Conservation (phyloP, 1,140 invertebrate species). For the Hyles vespertilio region DNA sequence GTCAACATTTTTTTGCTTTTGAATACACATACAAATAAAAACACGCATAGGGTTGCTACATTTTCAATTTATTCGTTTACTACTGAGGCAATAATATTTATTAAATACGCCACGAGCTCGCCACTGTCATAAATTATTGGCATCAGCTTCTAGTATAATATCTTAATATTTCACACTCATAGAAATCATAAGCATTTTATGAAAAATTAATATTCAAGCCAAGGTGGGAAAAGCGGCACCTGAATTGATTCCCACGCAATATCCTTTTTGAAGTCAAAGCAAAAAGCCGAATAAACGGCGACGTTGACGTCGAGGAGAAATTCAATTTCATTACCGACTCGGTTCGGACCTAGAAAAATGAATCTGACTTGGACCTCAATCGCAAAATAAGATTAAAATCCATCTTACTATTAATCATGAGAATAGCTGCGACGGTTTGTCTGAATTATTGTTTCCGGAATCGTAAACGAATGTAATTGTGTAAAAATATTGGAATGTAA, state of each 20-base stretch:
- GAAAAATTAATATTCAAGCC: slow-evolving; percentile 58
- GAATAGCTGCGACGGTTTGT: not conserved
- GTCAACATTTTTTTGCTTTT: no score
- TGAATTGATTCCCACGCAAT: slow-evolving; percentile 71
- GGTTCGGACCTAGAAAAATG: slow-evolving; percentile 39
- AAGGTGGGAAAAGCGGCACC: slow-evolving; percentile 49
- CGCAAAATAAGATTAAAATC: slow-evolving; percentile 21
- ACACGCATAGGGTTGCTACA: no score
- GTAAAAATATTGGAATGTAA: not conserved
- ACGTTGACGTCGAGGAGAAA: slow-evolving; percentile 45
- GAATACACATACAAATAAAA: no score
- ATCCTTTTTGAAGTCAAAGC: slow-evolving; percentile 58
- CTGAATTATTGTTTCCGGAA: not conserved
- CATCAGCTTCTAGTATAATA: no score
- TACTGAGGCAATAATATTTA: no score
- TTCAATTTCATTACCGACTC: slow-evolving; percentile 62
- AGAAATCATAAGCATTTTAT: slow-evolving; percentile 29
- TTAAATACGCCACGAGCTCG: no score
- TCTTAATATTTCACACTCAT: not conserved
- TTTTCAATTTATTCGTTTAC: no score
- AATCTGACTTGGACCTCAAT: slow-evolving; percentile 25
- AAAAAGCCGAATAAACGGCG: slow-evolving; percentile 64
- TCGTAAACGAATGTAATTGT: no score
- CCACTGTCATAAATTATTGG: no score
- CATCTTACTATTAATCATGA: slow-evolving; percentile 4